phyloP scores from a whole-genome alignment of 2,797 vertebrate genomes.

The Remorina albescens region DNA sequence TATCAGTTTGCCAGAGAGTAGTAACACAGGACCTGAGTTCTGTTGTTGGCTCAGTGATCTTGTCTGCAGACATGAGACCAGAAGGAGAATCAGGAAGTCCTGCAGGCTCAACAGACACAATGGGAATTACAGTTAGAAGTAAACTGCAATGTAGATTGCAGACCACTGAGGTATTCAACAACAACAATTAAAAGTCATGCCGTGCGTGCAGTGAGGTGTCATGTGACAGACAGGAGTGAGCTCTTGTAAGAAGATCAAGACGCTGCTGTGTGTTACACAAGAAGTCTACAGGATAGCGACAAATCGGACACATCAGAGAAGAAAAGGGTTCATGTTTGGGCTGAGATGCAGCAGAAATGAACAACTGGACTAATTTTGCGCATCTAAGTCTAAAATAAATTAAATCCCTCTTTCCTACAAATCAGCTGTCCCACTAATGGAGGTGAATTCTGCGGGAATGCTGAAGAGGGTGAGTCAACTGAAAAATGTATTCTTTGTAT shows the following conservation, averaged over 20 bases:
- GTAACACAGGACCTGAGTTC: not conserved
- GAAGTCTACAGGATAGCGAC: not conserved
- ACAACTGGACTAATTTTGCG: not conserved
- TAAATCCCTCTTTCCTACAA: not conserved
- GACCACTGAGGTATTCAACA: slow-evolving; percentile 18
- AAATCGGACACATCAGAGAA: not conserved
- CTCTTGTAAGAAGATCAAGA: not conserved
- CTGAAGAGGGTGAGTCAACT: not conserved
- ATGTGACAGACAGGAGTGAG: slow-evolving; percentile 19
- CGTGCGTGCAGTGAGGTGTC: slow-evolving; percentile 12
- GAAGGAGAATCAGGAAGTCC: not conserved
- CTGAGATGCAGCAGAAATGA: not conserved
- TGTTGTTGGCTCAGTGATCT: not conserved
- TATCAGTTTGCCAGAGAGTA: not conserved
- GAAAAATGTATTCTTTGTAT: slow-evolving; percentile 9
- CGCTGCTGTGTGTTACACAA: not conserved
- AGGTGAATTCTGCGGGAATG: not conserved
- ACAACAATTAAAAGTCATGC: slow-evolving; percentile 35
- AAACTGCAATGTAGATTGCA: not conserved
- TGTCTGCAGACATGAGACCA: not conserved
- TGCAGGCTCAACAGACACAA: not conserved
- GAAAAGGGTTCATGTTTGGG: not conserved
- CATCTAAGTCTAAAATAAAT: not conserved
- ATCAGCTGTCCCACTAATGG: not conserved
- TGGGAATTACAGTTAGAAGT: not conserved